Evolutionary conservation across 2,797 vertebrate genomes (phyloP), one percentile per base, ranked within the genome.

Genomic region (Schizopygopsis malacanthus): DNA sequence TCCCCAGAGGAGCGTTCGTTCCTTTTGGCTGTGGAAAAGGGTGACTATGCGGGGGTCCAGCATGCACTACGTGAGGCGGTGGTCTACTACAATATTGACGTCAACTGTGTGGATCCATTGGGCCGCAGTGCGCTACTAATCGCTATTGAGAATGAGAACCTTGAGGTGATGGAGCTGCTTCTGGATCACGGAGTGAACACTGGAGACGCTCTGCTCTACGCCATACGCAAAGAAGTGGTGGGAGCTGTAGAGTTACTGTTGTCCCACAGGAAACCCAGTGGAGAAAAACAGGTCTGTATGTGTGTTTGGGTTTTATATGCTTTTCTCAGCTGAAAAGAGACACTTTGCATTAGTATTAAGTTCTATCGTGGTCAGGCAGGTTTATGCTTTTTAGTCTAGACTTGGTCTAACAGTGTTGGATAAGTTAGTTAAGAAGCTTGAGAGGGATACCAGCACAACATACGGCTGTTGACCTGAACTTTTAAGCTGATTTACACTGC

Each of bases 31-130:
- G 98, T 99, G 89, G 98, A 99, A 94, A 99, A 98, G 88, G 97
- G 98, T 3, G 98, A 99, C 95, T 99, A 98, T 45, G 97, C 97
- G 22, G 97, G 96, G 0, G 97, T 99, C 80, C 97, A 98, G 84
- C 97, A 97, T n/a, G 97, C 97, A 45, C 91, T 99, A 0, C 97
- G 97, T 1, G 98, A 99, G 95, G 97, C 97, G 0, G 97, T 98
- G 93, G 97, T 98, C 88, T 98, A 98, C 92, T 98, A 98, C 94
- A 98, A 98, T 94, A 98, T 99, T 94, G 98, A 98, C 85, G 97
- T 98, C 85, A 98, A 98, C 95, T 99, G 98, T 25, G 96, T 98
- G 95, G 98, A 99, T 94, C 97, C 98, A 33, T 94, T 99, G 76
- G 98, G 98, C 69, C 97, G 98, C 92, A 98, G 96, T 4, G 97